Evolutionary conservation across 2,888 invertebrate species (phyloP), one percentile per base, ranked within the genome.

Genomic region (Brenthis ino): DNA sequence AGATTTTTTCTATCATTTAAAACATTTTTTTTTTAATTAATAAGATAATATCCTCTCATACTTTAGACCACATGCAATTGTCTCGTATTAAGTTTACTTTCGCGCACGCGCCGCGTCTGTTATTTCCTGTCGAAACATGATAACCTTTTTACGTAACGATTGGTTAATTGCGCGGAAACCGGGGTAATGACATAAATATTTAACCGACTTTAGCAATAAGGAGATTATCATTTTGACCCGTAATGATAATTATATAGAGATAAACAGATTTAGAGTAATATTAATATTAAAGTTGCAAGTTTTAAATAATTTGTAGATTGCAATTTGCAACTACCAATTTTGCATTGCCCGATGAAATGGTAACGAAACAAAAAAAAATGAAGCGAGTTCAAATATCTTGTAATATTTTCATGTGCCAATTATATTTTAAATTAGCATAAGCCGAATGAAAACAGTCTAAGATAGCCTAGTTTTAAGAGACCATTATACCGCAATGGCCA

Each of bases 71-170:
- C 37, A 50, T 60, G 47, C 54, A 66, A 72, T 72, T 82, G 83
- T 83, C 73, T 83, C 83, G 81, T 76, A 80, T 79, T 80, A 72
- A 78, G 77, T 83, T 85, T 82, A 79, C 79, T 80, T 82, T 79
- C 77, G 80, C 79, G 84, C 87, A 85, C 86, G 88, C 83, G 86
- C 70, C 83, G 85, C 70, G 74, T 74, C 79, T 75, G 78, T 77
- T 78, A 79, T 80, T 87, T 88, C 87, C 87, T 82, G 86, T 80
- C 80, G 86, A 84, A 85, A 88, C 79, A 78, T 73, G 80, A 85
- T 80, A 76, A 72, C 74, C 67, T 71, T 75, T 77, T 78, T 76
- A 75, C 74, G 72, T 77, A 75, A 76, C 73, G 69, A 75, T 75
- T 72, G 74, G 77, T 77, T 72, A 75, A 76, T 76, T 73, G 72